Evolutionary conservation across 2,113 vertebrate species (phyloP).

Genomic region (Gymnorhina tibicen): DNA sequence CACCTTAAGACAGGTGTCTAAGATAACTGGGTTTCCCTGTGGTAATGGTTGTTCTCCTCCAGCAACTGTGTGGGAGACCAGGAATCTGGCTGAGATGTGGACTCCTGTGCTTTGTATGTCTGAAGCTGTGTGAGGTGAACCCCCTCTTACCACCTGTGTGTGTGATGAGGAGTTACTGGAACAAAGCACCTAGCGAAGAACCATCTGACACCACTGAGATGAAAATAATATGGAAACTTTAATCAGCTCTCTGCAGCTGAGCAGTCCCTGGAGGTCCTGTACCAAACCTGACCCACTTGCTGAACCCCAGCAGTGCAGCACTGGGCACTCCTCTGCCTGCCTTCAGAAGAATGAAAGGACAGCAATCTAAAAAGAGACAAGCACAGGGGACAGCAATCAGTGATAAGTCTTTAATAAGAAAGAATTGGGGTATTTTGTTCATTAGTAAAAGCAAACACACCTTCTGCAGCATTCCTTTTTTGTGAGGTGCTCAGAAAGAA

Average conservation of each 20-base stretch:
- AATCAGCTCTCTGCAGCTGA: neutral
- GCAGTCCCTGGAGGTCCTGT: neutral
- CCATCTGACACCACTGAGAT: accelerated
- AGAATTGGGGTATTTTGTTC: neutral
- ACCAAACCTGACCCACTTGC: neutral
- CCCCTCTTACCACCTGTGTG: neutral
- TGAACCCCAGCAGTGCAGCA: neutral
- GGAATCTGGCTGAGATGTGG: neutral
- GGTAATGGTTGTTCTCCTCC: neutral
- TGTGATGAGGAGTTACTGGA: neutral
- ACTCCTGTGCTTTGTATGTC: neutral
- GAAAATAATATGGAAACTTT: neutral
- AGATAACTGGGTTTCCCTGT: neutral
- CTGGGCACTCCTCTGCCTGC: neutral
- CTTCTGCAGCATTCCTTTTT: neutral
- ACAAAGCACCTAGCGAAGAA: neutral
- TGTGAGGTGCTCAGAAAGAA: neutral
- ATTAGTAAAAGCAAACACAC: neutral
- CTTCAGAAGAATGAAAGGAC: neutral
- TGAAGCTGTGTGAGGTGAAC: neutral
- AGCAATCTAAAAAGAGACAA: neutral
- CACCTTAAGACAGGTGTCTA: neutral
- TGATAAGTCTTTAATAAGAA: neutral
- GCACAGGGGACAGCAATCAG: neutral
- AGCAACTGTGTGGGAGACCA: accelerated